Evolutionary conservation across 1,140 invertebrate species (phyloP).

Genomic region (Drosophila rhopaloa): DNA sequence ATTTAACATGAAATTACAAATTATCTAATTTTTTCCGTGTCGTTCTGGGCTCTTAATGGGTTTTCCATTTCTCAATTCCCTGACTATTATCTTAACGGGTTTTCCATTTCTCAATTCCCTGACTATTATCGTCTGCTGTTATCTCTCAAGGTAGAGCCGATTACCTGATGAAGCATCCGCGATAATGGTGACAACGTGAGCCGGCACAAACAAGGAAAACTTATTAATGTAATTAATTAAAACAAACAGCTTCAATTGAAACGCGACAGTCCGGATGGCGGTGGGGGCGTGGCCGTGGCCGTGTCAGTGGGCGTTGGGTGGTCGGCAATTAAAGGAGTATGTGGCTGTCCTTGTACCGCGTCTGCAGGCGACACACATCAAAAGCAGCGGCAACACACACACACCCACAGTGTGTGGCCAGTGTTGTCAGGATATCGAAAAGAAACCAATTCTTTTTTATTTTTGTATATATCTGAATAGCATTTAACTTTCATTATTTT

Average conservation of each 20-base stretch:
- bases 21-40: too few relatives aligned
- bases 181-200: constrained; percentile 45
- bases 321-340: constrained; percentile 74
- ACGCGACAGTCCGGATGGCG: constrained; percentile 18
- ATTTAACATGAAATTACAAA: too few relatives aligned
- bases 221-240: constrained; percentile 80
- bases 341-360: constrained; percentile 33
- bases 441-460: neutral
- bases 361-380: constrained; percentile 64
- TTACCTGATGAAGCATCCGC: constrained; percentile 33
- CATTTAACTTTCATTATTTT: too few relatives aligned
- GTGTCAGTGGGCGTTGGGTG: constrained; percentile 32
- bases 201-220: constrained; percentile 61
- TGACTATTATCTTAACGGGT: too few relatives aligned
- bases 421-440: constrained; percentile 5
- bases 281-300: constrained; percentile 10
- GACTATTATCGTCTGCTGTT: neutral
- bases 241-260: constrained; percentile 78
- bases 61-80: constrained; percentile 33
- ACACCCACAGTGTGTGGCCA: constrained; percentile 17
- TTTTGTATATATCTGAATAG: too few relatives aligned
- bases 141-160: constrained; percentile 26
- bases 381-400: constrained; percentile 58
- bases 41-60: constrained; percentile 24
- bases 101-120: constrained; percentile 28